Base-by-base conservation (phyloP, 2,113 vertebrate genomes). In the Pavo muticus region DNA sequence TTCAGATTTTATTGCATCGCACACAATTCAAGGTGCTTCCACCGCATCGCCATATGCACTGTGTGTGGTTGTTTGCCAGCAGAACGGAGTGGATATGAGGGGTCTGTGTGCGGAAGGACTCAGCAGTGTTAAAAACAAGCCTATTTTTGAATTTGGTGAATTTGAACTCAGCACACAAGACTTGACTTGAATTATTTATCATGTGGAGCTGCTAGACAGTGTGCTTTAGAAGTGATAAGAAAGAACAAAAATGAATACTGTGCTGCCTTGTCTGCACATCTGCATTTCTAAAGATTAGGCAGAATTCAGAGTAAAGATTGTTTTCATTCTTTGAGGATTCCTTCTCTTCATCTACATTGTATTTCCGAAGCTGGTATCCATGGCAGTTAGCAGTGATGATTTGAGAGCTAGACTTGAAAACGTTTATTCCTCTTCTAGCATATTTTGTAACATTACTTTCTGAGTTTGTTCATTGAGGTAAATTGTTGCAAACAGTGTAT, bases 261-360 rank as follows among this genome's bases (percentile, higher is more conserved):
- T 90, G n/a, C 86, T 2, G 3, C 65, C 79, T 78, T 89, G 35
- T 87, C 35, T 14, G 42, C 84, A 86, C 69, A 78, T 89, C 96
- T 93, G 93, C 90, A 54, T 88, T 93, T 86, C 61, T 74, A 78
- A 90, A 81, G 86, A 94, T 88, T 70, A 91, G 80, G 65, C 70
- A 64, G 84, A 90, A 91, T 77, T 84, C 54, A 75, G 69, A 32
- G 45, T 87, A 17, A 86, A 74, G 72, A 71, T 68, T 9, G 4
- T 72, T 88, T 88, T 84, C 47, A 44, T 73, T 86, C 73, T 81
- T 77, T 92, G 87, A 91, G 56, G 76, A 45, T 88, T 77, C 32
- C 42, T 90, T 84, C 64, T 73, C 60, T 91, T 96, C 24, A 25
- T 90, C 57, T 50, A 0, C 0, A 0, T 10, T 60, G 27, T 14